phyloP scores from a whole-genome alignment of 2,888 invertebrate genomes.

The Hydraecia micacea region DNA sequence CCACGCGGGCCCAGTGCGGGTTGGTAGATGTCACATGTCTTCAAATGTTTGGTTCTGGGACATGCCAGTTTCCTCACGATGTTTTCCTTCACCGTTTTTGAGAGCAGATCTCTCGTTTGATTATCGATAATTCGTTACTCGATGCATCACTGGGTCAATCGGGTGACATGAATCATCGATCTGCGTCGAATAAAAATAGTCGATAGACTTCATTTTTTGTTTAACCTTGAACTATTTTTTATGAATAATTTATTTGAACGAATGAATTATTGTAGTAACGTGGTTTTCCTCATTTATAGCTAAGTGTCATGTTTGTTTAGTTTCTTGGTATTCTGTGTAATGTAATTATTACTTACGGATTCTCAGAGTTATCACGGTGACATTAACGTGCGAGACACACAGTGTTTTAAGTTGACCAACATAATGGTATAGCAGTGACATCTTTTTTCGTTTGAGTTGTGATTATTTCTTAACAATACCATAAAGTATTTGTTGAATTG shows the following conservation, averaged over 20 bases:
- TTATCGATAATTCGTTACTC: not conserved
- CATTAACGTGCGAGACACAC: conserved; percentile 42
- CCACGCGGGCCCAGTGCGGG: too few relatives aligned
- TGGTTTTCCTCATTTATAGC: conserved; percentile 39
- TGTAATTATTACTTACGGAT: conserved; percentile 15
- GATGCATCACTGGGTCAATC: not conserved
- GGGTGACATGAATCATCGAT: not conserved
- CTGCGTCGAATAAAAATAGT: not conserved
- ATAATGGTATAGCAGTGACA: not conserved
- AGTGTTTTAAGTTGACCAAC: conserved; percentile 1
- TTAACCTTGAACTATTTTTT: not conserved
- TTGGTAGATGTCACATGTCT: too few relatives aligned
- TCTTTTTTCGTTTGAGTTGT: too few relatives aligned
- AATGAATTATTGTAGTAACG: conserved; percentile 18
- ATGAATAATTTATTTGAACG: not conserved
- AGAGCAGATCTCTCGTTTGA: not conserved
- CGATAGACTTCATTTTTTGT: too few relatives aligned
- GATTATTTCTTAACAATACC: too few relatives aligned
- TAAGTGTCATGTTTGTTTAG: conserved; percentile 5
- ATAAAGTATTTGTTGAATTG: too few relatives aligned
- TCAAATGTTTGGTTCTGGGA: too few relatives aligned
- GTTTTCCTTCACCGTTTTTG: too few relatives aligned
- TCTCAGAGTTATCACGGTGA: conserved; percentile 57
- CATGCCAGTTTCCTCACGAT: too few relatives aligned
- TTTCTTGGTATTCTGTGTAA: conserved; percentile 28